Evolutionary conservation across 2,797 vertebrate species (phyloP).

Genomic region (Synaphobranchus kaupii): DNA sequence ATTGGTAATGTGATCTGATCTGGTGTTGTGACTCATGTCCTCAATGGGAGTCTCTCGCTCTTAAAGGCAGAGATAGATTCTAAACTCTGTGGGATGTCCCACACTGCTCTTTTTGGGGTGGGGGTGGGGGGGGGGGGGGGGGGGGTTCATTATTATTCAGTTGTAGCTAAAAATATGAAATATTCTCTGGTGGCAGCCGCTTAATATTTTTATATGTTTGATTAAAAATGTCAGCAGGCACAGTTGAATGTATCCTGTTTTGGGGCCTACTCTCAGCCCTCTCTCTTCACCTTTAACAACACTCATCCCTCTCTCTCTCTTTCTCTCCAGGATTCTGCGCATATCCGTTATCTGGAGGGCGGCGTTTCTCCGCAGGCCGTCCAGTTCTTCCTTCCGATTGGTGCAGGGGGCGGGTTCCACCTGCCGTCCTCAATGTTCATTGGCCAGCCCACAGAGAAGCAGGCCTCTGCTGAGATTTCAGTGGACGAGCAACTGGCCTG

Average conservation of each 20-base stretch:
- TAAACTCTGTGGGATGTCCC: too few relatives aligned
- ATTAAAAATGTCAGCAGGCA: too few relatives aligned
- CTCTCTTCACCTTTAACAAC: not conserved
- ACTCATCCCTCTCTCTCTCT: not conserved
- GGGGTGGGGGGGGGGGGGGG: too few relatives aligned
- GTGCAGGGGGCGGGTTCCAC: conserved; percentile 66
- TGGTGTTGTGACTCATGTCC: not conserved
- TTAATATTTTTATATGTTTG: too few relatives aligned
- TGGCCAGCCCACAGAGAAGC: conserved; percentile 70
- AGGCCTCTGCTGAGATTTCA: conserved; percentile 68
- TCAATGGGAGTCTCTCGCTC: not conserved
- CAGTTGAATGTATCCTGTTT: too few relatives aligned
- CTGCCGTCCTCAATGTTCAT: conserved; percentile 73
- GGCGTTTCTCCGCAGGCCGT: conserved; percentile 66
- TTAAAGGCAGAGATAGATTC: too few relatives aligned
- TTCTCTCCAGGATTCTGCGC: conserved; percentile 64
- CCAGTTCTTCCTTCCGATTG: conserved; percentile 77
- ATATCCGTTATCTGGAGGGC: conserved; percentile 68
- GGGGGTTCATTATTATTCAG: too few relatives aligned
- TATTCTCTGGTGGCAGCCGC: too few relatives aligned
- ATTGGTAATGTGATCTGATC: not conserved
- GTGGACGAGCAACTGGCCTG: conserved; percentile 75
- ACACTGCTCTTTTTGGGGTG: too few relatives aligned
- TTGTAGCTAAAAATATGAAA: too few relatives aligned
- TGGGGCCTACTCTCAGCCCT: too few relatives aligned